Evolutionary conservation across 2,797 vertebrate species (phyloP), one percentile per base, ranked within the genome.

Genomic region (Sebastes minor): DNA sequence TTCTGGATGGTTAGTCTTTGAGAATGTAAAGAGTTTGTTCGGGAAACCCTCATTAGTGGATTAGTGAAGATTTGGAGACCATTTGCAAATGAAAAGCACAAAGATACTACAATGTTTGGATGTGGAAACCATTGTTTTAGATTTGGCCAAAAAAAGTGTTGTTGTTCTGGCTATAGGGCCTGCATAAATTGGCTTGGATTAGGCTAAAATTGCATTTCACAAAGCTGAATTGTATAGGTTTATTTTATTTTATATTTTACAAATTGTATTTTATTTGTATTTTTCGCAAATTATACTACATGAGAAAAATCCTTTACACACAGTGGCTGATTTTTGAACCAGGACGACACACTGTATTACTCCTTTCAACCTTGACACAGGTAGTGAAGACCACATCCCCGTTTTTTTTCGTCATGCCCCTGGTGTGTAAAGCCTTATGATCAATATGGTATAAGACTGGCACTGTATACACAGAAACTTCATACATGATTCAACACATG

Each of bases 401-500:
- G 14, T 42, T 42, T 42, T 49, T 49, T 49, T 49, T 4, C 46
- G 3, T 49, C 46, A 49, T 49, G 46, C 46, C 46, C 0, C 18
- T 4, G 8, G 16, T 9, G 46, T 49, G 46, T 20, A 49, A 20
- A 49, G 46, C 46, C 46, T 4, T 18, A 49, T 20, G 22, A 62
- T 75, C 60, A 76, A 46, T 33, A 42, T 25, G 60, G 20, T 27
- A 38, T 32, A 67, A 8, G n/a, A 8, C 32, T 18, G 18, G 30
- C 8, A 23, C 8, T 56, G 22, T n/a, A 38, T 12, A 57, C 42
- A 83, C 23, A 62, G 20, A 71, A 71, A 56, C 59, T 46, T 73
- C 79, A 89, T 85, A 30, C 71, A 86, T 87, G 71, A 85, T 89
- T 88, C 57, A 88, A 60, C 68, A 59, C 59, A 65, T n/a, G 10